phyloP scores from a whole-genome alignment of 1,140 invertebrate genomes.

The Drosophila ercepeae region DNA sequence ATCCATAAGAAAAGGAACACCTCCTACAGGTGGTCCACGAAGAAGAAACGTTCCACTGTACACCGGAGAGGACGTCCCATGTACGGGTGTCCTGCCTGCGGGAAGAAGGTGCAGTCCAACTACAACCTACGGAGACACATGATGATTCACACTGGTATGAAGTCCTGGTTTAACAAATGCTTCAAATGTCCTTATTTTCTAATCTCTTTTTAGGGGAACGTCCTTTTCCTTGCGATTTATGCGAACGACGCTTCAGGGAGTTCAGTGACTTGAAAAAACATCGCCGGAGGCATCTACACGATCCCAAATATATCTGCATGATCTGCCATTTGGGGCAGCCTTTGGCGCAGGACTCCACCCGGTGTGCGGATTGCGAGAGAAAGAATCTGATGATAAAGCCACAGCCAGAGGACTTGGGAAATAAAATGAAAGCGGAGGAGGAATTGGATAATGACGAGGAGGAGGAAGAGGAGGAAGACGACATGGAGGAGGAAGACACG shows the following conservation, averaged over 20 bases:
- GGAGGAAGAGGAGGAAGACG: conserved; percentile 1
- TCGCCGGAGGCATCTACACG: conserved; percentile 85
- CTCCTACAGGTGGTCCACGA: conserved; percentile 24
- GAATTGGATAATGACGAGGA: conserved; percentile 10
- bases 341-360: conserved; percentile 68
- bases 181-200: background rate
- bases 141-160: conserved; percentile 82
- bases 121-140: conserved; percentile 80
- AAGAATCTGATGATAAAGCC: conserved; percentile 65
- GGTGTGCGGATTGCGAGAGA: conserved; percentile 68
- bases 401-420: conserved; percentile 12
- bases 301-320: conserved; percentile 87
- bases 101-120: conserved; percentile 80
- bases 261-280: conserved; percentile 85
- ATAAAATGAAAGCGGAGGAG: conserved; percentile 2
- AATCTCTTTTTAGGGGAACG: conserved; percentile 66
- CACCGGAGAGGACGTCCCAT: conserved; percentile 62
- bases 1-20: conserved; percentile 25
- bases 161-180: too few relatives aligned
- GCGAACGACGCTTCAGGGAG: conserved; percentile 86
- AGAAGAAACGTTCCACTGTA: conserved; percentile 39
- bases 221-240: conserved; percentile 84
- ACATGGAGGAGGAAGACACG: conserved; percentile 9
- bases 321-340: conserved; percentile 65
- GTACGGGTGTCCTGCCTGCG: conserved; percentile 74